Percentiles rank a stretch among this genome's conserved stretches.
phyloP scores from a whole-genome alignment of 2,797 vertebrate species.

The Micromesistius poutassou region DNA sequence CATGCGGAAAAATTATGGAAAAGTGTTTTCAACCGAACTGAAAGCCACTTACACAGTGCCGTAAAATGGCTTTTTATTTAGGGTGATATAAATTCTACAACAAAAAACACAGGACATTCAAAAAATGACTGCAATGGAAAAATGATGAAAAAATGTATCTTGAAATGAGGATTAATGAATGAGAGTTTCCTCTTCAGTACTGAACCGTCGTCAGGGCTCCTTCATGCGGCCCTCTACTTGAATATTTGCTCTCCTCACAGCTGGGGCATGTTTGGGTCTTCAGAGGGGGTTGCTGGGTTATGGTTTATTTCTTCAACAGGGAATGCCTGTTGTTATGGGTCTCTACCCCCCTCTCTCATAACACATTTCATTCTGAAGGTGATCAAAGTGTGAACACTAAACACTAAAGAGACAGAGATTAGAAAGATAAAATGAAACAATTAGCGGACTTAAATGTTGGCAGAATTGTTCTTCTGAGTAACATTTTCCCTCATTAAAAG shows the following conservation, averaged over 20 bases:
- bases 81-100: neutral
- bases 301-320: conserved; percentile 82
- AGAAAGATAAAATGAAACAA: conserved; percentile 65
- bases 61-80: too few species aligned
- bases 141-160: neutral
- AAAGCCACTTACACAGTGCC: neutral
- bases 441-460: conserved; percentile 42
- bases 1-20: neutral
- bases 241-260: conserved; percentile 55
- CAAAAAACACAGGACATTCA: too few species aligned
- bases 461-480: conserved; percentile 66
- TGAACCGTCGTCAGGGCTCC: conserved; percentile 40
- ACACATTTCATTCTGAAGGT: conserved; percentile 82
- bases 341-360: conserved; percentile 74
- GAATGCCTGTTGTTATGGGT: conserved; percentile 78
- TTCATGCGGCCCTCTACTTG: conserved; percentile 26
- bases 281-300: conserved; percentile 82
- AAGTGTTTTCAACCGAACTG: neutral
- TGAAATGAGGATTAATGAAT: conserved; percentile 22
- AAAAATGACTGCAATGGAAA: neutral
- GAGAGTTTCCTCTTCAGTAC: conserved; percentile 23
- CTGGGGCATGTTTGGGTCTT: conserved; percentile 87
- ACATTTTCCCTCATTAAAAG: conserved; percentile 68
- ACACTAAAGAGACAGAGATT: conserved; percentile 74
- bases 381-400: conserved; percentile 80